These are phyloP conservation scores for Cetoscarus ocellatus DNA, from an alignment of 2,797 vertebrate genomes.

Conservation along the genomic window DNA sequence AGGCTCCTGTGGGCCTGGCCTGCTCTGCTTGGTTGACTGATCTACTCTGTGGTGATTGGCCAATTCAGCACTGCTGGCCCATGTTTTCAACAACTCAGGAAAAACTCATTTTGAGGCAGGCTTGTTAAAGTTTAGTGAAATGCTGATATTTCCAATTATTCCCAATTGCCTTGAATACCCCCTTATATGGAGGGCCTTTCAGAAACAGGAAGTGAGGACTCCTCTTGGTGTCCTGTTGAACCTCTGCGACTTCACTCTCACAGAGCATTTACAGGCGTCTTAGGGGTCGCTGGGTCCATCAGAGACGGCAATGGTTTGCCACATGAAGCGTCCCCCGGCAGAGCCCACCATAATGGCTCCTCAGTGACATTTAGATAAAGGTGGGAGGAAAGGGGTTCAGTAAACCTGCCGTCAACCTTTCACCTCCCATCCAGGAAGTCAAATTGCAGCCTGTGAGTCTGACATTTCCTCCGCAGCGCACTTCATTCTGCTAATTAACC, in stretches of 20 bases:
- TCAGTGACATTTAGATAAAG: slow-evolving; percentile 86
- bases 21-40: too few species aligned
- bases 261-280: not conserved
- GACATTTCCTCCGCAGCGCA: slow-evolving; percentile 80
- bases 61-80: too few species aligned
- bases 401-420: slow-evolving; percentile 70
- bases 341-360: slow-evolving; percentile 63
- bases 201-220: slow-evolving; percentile 17
- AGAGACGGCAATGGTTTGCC: not conserved
- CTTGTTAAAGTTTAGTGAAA: not conserved
- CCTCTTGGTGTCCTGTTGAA: not conserved
- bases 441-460: slow-evolving; percentile 76
- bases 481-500: slow-evolving; percentile 85
- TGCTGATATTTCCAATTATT: not conserved
- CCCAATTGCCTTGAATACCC: not conserved
- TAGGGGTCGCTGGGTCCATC: slow-evolving; percentile 32
- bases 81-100: too few species aligned
- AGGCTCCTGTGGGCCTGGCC: too few species aligned
- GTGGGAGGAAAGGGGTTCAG: slow-evolving; percentile 77
- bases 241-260: not conserved
- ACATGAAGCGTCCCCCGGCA: slow-evolving; percentile 20
- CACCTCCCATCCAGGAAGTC: slow-evolving; percentile 78
- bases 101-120: not conserved
- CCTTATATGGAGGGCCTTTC: not conserved
- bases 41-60: too few species aligned